These are phyloP conservation scores for Rhinophrynus dorsalis DNA, from an alignment of 2,797 vertebrate species.

Conservation along the genomic window DNA sequence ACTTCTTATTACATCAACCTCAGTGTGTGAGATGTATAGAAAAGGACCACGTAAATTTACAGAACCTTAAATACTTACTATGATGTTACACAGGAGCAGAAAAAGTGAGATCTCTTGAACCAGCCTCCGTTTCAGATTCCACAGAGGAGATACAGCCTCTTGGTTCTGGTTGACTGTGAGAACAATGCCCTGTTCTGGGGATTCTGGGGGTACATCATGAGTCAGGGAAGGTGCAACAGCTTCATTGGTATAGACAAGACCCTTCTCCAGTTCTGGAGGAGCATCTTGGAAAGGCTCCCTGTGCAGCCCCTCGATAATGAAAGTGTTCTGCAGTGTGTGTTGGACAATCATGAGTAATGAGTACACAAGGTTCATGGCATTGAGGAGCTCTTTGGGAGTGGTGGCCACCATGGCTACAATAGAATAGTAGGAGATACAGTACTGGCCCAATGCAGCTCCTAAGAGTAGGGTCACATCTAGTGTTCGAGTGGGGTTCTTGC, in stretches of 20 bases:
- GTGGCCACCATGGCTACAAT: conserved; percentile 82
- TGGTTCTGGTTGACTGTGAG: neutral
- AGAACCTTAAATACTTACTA: conserved; percentile 73
- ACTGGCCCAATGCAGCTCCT: conserved; percentile 87
- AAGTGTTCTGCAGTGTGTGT: conserved; percentile 88
- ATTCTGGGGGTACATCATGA: neutral
- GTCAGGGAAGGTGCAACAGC: conserved; percentile 56
- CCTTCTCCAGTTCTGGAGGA: conserved; percentile 61
- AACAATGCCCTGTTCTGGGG: neutral
- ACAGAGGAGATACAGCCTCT: neutral
- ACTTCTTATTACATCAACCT: too few species aligned
- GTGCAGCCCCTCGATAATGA: conserved; percentile 90
- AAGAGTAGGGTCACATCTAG: conserved; percentile 89
- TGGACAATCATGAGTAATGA: conserved; percentile 83
- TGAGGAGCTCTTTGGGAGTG: conserved; percentile 68
- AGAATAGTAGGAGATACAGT: conserved; percentile 89
- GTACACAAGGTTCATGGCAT: conserved; percentile 78
- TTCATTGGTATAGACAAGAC: conserved; percentile 63
- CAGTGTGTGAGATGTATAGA: too few species aligned
- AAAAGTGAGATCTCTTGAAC: conserved; percentile 84
- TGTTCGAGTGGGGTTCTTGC: conserved; percentile 89
- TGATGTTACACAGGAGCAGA: conserved; percentile 83
- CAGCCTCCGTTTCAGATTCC: conserved; percentile 62
- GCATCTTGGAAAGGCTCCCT: conserved; percentile 75
- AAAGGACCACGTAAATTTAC: too few species aligned